phyloP scores from a whole-genome alignment of 2,113 vertebrate species.

The Tragelaphus strepsiceros region DNA sequence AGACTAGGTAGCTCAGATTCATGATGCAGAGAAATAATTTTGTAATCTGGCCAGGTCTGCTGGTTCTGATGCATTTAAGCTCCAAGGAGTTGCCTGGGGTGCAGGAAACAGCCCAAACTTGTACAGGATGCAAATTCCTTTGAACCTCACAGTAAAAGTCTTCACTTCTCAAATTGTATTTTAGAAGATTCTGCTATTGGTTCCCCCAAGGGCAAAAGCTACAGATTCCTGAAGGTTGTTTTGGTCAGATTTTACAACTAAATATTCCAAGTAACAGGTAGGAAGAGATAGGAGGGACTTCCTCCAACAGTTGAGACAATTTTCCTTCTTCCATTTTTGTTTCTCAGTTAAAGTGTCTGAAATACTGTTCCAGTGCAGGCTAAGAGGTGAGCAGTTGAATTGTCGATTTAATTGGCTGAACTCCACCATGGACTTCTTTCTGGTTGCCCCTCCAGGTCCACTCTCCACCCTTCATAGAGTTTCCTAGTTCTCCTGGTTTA shows the following conservation, averaged over 20 bases:
- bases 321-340: neutral
- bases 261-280: neutral
- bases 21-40: neutral
- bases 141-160: neutral
- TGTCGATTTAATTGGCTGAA: neutral
- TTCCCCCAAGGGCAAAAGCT: neutral
- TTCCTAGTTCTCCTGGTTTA: neutral
- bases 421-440: neutral
- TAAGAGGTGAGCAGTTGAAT: neutral
- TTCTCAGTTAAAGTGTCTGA: neutral
- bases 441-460: neutral
- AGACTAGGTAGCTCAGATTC: neutral
- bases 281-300: neutral
- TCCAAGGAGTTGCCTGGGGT: neutral
- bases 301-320: neutral
- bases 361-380: neutral
- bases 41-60: neutral
- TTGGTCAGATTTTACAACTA: constrained; percentile 5
- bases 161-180: neutral
- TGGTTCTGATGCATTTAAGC: neutral
- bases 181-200: neutral
- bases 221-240: neutral
- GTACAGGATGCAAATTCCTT: neutral
- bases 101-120: neutral
- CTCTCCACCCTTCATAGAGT: neutral